Evolutionary conservation across 2,888 invertebrate species (phyloP).

Genomic region (Ochropacha duplaris): DNA sequence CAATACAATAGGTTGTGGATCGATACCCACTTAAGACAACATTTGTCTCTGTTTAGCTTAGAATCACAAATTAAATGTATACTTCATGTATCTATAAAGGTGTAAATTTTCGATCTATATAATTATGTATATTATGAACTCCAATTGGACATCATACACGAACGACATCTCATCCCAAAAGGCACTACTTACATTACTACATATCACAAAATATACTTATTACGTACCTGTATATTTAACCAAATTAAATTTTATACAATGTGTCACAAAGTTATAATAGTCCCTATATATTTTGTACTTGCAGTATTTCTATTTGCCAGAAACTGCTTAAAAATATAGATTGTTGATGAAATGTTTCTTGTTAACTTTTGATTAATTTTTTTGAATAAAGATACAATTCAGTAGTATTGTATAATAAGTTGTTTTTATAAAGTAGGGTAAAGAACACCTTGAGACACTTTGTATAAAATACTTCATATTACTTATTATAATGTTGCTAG

Average conservation of each 20-base stretch:
- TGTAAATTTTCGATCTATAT: not conserved
- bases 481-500: not conserved
- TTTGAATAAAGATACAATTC: not conserved
- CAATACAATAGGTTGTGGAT: too few species aligned
- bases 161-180: not conserved
- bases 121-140: not conserved
- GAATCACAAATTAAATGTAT: not conserved
- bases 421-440: too few species aligned
- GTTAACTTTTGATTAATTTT: not conserved
- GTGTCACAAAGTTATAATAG: not conserved
- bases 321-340: not conserved
- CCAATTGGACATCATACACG: not conserved
- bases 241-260: slow-evolving; percentile 1
- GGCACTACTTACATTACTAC: slow-evolving; percentile 17
- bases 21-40: too few species aligned
- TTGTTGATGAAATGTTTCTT: not conserved
- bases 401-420: not conserved
- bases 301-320: not conserved
- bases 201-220: slow-evolving; percentile 31
- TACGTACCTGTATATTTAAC: slow-evolving; percentile 30
- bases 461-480: not conserved
- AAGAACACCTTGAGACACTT: not conserved
- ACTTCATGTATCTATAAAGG: not conserved
- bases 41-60: too few species aligned
- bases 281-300: not conserved